phyloP scores from a whole-genome alignment of 2,113 vertebrate genomes.

The Elgaria multicarinata region DNA sequence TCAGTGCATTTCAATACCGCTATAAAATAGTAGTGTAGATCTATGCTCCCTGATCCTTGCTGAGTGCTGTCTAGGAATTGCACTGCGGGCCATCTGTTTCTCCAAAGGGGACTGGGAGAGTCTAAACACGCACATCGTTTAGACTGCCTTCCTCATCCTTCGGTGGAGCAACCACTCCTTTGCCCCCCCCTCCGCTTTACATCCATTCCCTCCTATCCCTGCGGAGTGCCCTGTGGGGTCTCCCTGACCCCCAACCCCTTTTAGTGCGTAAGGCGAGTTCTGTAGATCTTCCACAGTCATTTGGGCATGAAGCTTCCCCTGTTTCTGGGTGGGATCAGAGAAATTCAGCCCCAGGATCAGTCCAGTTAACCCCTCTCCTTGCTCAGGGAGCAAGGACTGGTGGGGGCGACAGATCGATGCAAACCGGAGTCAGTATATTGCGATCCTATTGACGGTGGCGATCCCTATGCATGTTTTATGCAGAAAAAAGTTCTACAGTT shows the following conservation, averaged over 20 bases:
- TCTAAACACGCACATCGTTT: no score
- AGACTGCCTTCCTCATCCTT: no score
- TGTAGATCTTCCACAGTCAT: not conserved
- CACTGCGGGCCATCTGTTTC: no score
- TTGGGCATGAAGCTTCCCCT: no score
- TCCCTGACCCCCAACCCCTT: not conserved
- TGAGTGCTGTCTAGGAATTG: not conserved
- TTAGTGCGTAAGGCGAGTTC: not conserved
- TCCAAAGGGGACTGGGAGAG: not conserved
- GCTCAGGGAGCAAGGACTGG: not conserved
- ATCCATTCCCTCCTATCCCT: not conserved
- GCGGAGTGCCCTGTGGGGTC: no score
- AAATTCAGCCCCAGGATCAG: not conserved
- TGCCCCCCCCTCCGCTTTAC: not conserved
- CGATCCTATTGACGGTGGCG: not conserved
- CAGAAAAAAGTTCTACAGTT: no score
- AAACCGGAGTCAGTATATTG: not conserved
- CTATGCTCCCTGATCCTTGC: not conserved
- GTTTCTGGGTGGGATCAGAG: not conserved
- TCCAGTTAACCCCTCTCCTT: not conserved
- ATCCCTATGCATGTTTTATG: no score
- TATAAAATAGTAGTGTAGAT: no score
- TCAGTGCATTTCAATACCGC: no score
- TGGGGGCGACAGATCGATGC: not conserved
- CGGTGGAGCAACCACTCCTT: no score